Evolutionary conservation across 2,888 invertebrate genomes (phyloP), one percentile per base, ranked within the genome.

Genomic region (Rhorus exstirpatorius): DNA sequence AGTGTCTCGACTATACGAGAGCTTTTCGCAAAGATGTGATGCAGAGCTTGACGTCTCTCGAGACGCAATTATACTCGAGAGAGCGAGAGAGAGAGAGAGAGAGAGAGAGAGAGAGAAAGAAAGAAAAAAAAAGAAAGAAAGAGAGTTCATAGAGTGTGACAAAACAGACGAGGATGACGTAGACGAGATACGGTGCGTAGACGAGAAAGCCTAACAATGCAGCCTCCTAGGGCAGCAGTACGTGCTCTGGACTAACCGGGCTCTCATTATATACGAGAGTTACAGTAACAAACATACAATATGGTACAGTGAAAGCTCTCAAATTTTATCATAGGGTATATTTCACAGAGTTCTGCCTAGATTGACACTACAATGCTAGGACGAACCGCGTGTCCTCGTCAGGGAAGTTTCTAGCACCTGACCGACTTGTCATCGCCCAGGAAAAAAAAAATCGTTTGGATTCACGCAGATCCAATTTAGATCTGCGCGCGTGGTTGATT

Each of bases 31-130:
- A 49, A 61, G 21, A 60, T 38, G 31, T 46, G 44, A 53, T 35
- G 75, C 41, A 53, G n/a, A n/a, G 70, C 71, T 44, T 19, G 61
- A 55, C 77, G 72, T 38, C 67, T 77, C 81, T 81, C 77, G 81
- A 81, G 81, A 81, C 81, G 72, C 72, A 81, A 81, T 77, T 81
- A n/a, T n/a, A 81, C 72, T 72, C 67, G 51, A 67, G 55, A 63
- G 61, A 60, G 58, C 53, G 46, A 14, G 51, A 61, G 38, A 26
- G 31, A 19, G 51, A 53, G 38, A 63, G 55, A 75, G 41, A 63
- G 53, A 17, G 17, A 51, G 12, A 67, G 7, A 41, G 19, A 53
- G 8, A 41, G 12, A 6, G 19, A 35, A 31, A 19, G 35, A 49
- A 26, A 26, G 26, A 26, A 8, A 31, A 31, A 17, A 14, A 19